phyloP scores from a whole-genome alignment of 2,113 vertebrate species.

The Prolemur simus region DNA sequence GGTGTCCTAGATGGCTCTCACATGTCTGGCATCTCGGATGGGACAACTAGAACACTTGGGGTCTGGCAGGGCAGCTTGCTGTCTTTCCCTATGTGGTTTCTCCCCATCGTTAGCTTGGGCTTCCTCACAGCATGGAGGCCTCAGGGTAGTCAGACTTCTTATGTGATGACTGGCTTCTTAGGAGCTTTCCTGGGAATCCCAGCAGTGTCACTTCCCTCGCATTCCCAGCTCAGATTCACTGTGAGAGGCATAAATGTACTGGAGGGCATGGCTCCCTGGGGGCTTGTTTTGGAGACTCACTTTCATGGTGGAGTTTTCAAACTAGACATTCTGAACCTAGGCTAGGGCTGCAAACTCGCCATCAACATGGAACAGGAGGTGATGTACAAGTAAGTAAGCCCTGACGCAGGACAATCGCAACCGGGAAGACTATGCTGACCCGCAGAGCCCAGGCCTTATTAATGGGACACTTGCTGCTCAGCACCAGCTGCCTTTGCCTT shows the following conservation, averaged over 20 bases:
- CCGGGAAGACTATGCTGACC: background rate
- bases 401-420: background rate
- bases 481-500: background rate
- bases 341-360: background rate
- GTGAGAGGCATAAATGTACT: background rate
- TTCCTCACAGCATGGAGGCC: background rate
- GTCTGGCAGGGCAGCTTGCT: background rate
- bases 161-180: background rate
- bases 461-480: background rate
- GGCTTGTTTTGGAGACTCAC: background rate
- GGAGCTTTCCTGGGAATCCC: background rate
- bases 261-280: background rate
- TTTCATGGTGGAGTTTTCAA: background rate
- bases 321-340: background rate
- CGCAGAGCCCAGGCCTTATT: background rate
- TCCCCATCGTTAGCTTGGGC: background rate
- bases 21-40: background rate
- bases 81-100: background rate
- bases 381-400: background rate
- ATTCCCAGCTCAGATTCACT: background rate
- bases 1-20: background rate
- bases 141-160: background rate
- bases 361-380: background rate
- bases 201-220: background rate
- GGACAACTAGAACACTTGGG: background rate